phyloP scores from a whole-genome alignment of 2,888 invertebrate genomes.

The Mimumesa dahlbomi region DNA sequence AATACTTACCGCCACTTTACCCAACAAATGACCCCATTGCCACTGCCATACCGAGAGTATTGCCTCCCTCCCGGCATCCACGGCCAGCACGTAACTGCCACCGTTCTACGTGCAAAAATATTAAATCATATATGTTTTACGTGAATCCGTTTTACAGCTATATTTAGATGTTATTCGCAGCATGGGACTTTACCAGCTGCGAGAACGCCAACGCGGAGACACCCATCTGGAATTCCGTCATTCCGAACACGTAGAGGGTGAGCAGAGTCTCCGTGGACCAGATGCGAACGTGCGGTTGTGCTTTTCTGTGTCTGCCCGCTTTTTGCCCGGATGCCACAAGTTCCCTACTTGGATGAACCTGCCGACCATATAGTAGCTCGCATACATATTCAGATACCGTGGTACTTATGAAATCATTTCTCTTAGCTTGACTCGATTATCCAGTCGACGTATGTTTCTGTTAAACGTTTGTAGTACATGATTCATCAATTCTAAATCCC shows the following conservation, averaged over 20 bases:
- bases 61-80: conserved; percentile 94
- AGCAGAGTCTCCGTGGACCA: conserved; percentile 95
- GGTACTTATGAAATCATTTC: too few relatives aligned
- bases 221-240: conserved; percentile 93
- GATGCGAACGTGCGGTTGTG: conserved; percentile 93
- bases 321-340: conserved; percentile 94
- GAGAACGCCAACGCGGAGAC: conserved; percentile 95
- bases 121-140: background rate
- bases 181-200: conserved; percentile 85
- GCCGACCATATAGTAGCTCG: too few relatives aligned
- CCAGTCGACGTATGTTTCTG: too few relatives aligned
- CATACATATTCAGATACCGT: too few relatives aligned
- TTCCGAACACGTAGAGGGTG: conserved; percentile 94
- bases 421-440: too few relatives aligned
- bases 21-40: conserved; percentile 96
- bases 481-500: too few relatives aligned
- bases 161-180: background rate
- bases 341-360: conserved; percentile 91
- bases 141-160: background rate
- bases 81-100: conserved; percentile 93
- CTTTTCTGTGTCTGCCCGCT: conserved; percentile 90
- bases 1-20: conserved; percentile 93
- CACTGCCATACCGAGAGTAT: conserved; percentile 97
- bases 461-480: too few relatives aligned
- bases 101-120: conserved; percentile 85